A percentile compares a stretch with the other conserved stretches of the same genome.
Conservation (phyloP, 1,140 invertebrate genomes). For the Penaeus vannamei region DNA sequence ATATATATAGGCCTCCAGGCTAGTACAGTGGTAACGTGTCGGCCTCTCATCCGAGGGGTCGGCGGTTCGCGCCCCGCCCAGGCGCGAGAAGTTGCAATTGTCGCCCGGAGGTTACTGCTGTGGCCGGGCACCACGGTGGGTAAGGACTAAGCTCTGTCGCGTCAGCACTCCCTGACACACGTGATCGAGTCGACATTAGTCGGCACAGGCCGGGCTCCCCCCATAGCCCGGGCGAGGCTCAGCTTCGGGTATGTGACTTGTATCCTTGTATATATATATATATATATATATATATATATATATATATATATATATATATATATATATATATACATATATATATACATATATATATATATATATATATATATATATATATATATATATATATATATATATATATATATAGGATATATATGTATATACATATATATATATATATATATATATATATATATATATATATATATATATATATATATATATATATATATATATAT, state of each 20-base stretch:
- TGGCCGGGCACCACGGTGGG: too few relatives aligned
- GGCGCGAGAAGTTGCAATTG: too few relatives aligned
- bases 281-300: neutral
- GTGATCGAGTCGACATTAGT: too few relatives aligned
- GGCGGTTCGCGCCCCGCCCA: too few relatives aligned
- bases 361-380: neutral
- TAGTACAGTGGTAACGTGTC: neutral
- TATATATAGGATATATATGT: neutral
- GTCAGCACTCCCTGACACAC: too few relatives aligned
- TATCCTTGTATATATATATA: neutral
- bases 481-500: constrained; percentile 20
- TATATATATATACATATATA: constrained; percentile 24
- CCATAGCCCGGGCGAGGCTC: too few relatives aligned
- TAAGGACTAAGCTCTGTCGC: too few relatives aligned
- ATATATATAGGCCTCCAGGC: too few relatives aligned
- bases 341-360: constrained; percentile 20
- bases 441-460: constrained; percentile 1
- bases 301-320: constrained; percentile 30
- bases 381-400: neutral
- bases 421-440: neutral
- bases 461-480: constrained; percentile 30
- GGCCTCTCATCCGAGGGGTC: too few relatives aligned
- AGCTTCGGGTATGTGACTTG: too few relatives aligned
- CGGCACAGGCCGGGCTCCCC: neutral
- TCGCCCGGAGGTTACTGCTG: too few relatives aligned